These are phyloP conservation scores for Cyclophora albipunctata DNA, from an alignment of 2,888 invertebrate species.

Conservation along the genomic window DNA sequence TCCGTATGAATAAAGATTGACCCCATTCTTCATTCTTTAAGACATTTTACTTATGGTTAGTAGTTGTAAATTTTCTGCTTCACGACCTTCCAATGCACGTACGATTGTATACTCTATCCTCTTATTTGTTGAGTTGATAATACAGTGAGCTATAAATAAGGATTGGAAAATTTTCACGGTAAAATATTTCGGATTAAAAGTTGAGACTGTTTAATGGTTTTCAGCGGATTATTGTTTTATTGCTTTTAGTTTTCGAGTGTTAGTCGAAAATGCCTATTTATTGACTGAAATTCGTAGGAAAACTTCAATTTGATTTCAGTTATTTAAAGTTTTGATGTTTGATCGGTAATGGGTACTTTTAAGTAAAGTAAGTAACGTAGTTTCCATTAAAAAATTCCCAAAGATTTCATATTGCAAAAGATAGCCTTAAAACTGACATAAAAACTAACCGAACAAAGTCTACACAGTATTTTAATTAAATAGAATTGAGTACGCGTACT, in stretches of 20 bases:
- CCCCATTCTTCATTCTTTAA: constrained; percentile 52
- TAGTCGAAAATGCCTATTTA: no score
- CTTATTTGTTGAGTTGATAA: constrained; percentile 1
- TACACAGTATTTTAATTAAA: no score
- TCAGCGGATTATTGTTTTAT: constrained; percentile 9
- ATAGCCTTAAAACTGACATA: no score
- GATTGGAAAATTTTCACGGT: constrained; percentile 20
- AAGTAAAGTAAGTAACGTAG: no score
- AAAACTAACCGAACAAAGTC: no score
- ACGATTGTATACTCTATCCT: constrained; percentile 9
- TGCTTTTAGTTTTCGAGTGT: constrained; percentile 7
- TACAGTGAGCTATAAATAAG: constrained; percentile 17
- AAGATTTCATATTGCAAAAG: no score
- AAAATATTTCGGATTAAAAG: constrained; percentile 17
- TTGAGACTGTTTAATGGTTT: constrained; percentile 3
- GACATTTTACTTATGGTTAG: constrained; percentile 55
- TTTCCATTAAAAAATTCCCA: no score
- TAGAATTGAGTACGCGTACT: no score
- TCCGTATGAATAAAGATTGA: constrained; percentile 55
- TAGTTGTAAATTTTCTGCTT: constrained; percentile 54
- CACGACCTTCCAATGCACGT: constrained; percentile 14
- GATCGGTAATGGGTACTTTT: no score
- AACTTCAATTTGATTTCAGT: no score
- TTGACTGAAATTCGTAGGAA: no score
- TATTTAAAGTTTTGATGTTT: no score